A percentile compares a stretch with the other conserved stretches of the same genome.
These are phyloP conservation scores for Genyomyrus donnyi DNA, from an alignment of 2,113 vertebrate species.

Conservation along the genomic window DNA sequence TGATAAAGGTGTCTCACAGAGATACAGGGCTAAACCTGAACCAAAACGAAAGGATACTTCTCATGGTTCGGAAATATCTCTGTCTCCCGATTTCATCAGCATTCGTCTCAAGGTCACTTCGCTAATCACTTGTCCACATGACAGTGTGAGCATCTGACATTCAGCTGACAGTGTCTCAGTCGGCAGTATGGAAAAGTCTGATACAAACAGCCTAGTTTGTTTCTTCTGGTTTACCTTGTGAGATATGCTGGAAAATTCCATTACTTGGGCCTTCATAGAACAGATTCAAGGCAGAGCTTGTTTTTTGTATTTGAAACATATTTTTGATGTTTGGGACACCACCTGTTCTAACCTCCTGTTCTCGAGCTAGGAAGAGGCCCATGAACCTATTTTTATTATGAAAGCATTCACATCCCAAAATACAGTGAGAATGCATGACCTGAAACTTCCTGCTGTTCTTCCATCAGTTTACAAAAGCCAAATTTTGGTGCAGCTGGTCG, in stretches of 20 bases:
- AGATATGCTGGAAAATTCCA: not conserved
- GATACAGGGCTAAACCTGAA: not conserved
- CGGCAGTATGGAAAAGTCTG: not conserved
- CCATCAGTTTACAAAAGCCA: not conserved
- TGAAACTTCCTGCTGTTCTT: not conserved
- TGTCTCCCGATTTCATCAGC: not conserved
- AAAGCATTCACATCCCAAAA: not conserved
- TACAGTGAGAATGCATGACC: not conserved
- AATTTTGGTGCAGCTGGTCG: not conserved
- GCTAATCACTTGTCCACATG: not conserved
- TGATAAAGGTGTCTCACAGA: not conserved
- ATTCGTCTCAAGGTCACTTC: not conserved
- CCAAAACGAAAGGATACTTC: not conserved
- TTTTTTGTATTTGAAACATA: not conserved
- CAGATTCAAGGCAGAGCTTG: not conserved
- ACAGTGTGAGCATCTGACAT: not conserved
- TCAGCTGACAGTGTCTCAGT: not conserved
- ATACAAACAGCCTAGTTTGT: not conserved
- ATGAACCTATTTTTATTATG: not conserved
- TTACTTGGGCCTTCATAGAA: not conserved
- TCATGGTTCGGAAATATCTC: not conserved
- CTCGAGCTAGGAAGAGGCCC: not conserved
- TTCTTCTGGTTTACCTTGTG: not conserved
- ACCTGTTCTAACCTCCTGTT: not conserved
- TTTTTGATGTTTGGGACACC: not conserved